Base-by-base conservation (phyloP, 2,113 vertebrate genomes). In the Callochromis pleurospilus region DNA sequence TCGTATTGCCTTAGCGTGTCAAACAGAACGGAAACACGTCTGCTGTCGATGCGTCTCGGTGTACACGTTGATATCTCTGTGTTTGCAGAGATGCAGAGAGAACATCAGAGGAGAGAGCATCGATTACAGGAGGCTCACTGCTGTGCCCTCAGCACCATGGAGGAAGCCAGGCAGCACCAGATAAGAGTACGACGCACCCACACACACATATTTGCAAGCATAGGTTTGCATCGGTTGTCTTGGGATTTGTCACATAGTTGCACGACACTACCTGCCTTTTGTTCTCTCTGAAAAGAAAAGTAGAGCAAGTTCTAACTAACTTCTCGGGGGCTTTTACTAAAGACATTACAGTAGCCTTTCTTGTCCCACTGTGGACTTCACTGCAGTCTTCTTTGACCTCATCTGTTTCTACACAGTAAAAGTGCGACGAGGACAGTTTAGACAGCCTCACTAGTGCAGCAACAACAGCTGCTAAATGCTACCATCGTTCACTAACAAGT, bases 71-170 rank as follows among this genome's bases (percentile, higher is more conserved):
- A 58, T 14, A 24, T 33, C 9, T 51, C 42, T 51, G 31, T 91
- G 51, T 86, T 82, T 21, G 15, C 90, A 96, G 98, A 99, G 85
- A 88, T 99, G 91, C 97, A 98, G 88, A 94, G 97, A 79, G 98
- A 99, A 80, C 98, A 99, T 93, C 97, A 99, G 84, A 97, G 97
- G 91, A 97, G 97, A 87, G 98, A 99, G 84, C 97, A 97, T 33
- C 97, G 97, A 12, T 91, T 99, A 75, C 97, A 99, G 95, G 98
- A 99, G 93, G 98, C 98, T 4, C 99, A 99, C 87, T 97, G 97
- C 90, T 98, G 98, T 21, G 97, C 97, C 24, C 97, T 99, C 89
- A 98, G 98, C 92, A 98, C 97, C 80, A 97, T 99, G 98, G 98
- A 99, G 90, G 98, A 98, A 88, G 97, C 97, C 79, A 97, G 98